A percentile compares a stretch with the other conserved stretches of the same genome.
Evolutionary conservation across 2,797 vertebrate genomes (phyloP).

Genomic region (Petrocephalus sullivani): DNA sequence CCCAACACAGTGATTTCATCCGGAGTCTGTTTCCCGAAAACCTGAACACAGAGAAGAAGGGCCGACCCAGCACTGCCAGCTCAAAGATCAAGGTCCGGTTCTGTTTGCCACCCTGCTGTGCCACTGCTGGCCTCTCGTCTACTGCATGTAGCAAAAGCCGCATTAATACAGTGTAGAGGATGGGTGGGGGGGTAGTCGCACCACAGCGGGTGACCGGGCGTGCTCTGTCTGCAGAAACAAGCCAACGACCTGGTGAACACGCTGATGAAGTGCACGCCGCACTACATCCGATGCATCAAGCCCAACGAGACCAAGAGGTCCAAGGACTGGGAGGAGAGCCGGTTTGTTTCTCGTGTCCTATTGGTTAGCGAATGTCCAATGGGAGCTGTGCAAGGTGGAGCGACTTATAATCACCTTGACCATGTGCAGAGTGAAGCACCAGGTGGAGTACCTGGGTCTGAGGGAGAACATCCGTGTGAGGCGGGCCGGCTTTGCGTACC

Average conservation of each 20-base stretch:
- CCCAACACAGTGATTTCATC: slow-evolving; percentile 72
- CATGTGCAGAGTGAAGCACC: slow-evolving; percentile 74
- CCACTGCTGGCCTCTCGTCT: not conserved
- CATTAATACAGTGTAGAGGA: not conserved
- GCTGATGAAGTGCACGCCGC: slow-evolving; percentile 89
- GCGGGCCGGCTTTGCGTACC: slow-evolving; percentile 85
- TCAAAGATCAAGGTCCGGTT: slow-evolving; percentile 85
- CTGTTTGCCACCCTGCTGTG: not conserved
- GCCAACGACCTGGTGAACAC: slow-evolving; percentile 92
- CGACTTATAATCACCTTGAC: not conserved
- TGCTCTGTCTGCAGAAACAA: slow-evolving; percentile 71
- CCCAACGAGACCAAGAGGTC: slow-evolving; percentile 93
- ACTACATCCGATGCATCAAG: slow-evolving; percentile 96
- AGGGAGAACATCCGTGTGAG: slow-evolving; percentile 90
- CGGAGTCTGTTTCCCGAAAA: slow-evolving; percentile 86
- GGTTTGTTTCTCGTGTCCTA: slow-evolving; percentile 53
- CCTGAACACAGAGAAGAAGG: slow-evolving; percentile 85
- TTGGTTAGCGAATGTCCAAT: not conserved
- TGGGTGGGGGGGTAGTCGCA: too few species aligned
- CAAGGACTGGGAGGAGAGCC: slow-evolving; percentile 92
- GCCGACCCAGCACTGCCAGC: slow-evolving; percentile 79
- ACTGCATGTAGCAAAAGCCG: not conserved
- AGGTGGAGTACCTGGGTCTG: slow-evolving; percentile 89
- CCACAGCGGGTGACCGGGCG: not conserved
- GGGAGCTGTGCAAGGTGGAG: not conserved